Conservation (phyloP, 2,113 vertebrate species). For the Sarotherodon lohbergeri region DNA sequence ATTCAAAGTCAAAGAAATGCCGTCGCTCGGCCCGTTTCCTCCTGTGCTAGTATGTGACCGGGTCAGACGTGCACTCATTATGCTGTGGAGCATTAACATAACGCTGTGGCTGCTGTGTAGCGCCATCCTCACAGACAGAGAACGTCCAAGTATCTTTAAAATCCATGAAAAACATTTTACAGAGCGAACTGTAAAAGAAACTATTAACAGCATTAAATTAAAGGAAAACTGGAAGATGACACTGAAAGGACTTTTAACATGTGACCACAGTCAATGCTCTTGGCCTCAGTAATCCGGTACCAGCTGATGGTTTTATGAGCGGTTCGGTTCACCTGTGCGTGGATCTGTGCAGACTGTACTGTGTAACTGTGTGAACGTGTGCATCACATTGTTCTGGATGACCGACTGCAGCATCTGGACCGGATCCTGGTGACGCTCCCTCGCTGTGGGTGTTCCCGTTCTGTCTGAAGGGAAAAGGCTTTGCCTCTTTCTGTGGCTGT, state of each 20-base stretch:
- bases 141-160: not conserved
- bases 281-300: not conserved
- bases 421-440: fast-evolving
- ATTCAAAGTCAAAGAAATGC: not conserved
- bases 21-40: not conserved
- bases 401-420: not conserved
- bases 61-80: not conserved
- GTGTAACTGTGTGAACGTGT: not conserved
- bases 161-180: not conserved
- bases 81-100: not conserved
- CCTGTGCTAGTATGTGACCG: not conserved
- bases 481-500: not conserved
- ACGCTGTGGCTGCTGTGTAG: not conserved
- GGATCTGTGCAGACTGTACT: not conserved
- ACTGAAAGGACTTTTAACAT: not conserved
- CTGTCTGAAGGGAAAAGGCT: not conserved
- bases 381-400: not conserved
- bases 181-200: not conserved
- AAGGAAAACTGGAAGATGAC: too few species aligned
- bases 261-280: not conserved
- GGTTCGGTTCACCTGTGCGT: not conserved
- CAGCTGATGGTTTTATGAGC: not conserved
- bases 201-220: not conserved
- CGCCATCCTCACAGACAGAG: fast-evolving
- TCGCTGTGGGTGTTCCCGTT: not conserved